phyloP scores from a whole-genome alignment of 1,140 invertebrate genomes.

The Ceratoteleas bidentatus region DNA sequence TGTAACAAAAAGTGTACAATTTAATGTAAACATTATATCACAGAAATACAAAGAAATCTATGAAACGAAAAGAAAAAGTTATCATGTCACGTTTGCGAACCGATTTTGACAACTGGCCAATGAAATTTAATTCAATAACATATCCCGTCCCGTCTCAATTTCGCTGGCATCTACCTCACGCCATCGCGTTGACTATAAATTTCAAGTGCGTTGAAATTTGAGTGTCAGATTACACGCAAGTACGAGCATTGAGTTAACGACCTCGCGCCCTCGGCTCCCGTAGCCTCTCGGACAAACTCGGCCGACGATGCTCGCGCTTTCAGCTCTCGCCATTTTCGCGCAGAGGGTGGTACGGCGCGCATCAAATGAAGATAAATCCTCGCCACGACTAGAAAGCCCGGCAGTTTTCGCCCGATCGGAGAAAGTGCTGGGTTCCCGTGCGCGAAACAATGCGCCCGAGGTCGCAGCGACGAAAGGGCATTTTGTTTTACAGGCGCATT shows the following conservation, averaged over 20 bases:
- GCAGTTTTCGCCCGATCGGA: conserved; percentile 27
- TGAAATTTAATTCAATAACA: no score
- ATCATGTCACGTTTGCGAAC: no score
- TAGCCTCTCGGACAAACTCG: background rate
- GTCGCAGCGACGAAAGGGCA: conserved; percentile 48
- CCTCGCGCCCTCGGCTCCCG: conserved; percentile 21
- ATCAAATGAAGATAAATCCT: conserved; percentile 44
- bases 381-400: conserved; percentile 23
- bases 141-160: no score
- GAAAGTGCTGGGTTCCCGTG: conserved; percentile 36
- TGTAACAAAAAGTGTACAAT: no score
- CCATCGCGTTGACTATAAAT: no score
- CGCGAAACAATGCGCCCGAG: background rate
- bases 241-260: conserved; percentile 31
- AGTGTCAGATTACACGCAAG: conserved; percentile 12
- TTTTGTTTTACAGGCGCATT: conserved; percentile 60
- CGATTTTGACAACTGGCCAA: no score
- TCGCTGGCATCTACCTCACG: no score
- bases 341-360: conserved; percentile 40
- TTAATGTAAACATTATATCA: no score
- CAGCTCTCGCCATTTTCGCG: conserved; percentile 25
- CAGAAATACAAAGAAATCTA: no score
- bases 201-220: conserved; percentile 8
- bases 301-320: conserved; percentile 3
- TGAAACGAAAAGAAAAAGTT: no score